Evolutionary conservation across 2,113 vertebrate species (phyloP).

Genomic region (Anthoscopus minutus): DNA sequence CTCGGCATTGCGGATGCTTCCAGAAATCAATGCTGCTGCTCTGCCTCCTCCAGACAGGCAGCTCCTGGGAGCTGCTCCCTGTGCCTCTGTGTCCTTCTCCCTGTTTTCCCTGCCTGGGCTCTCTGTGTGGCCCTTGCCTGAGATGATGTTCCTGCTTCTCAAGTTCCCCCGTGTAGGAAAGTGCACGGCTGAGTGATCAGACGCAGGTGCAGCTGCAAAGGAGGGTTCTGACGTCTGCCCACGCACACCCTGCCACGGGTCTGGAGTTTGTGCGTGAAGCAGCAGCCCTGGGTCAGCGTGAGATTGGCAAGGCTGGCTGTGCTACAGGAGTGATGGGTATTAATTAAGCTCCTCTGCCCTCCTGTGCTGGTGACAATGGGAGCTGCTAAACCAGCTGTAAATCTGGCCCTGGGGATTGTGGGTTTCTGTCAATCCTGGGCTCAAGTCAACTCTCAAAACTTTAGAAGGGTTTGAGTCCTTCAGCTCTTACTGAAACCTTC

Average conservation of each 20-base stretch:
- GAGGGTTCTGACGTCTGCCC: slow-evolving; percentile 4
- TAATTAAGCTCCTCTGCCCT: not conserved
- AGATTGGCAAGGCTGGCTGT: not conserved
- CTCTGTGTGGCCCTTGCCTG: not conserved
- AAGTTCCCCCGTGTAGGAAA: not conserved
- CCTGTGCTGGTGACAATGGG: not conserved
- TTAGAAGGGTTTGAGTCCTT: not conserved
- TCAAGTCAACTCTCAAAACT: not conserved
- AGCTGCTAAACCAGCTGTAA: not conserved
- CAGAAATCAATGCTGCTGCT: not conserved
- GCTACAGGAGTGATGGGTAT: not conserved
- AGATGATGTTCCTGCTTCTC: rapidly evolving
- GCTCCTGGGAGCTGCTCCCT: not conserved
- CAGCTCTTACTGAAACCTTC: not conserved
- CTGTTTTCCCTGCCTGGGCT: not conserved
- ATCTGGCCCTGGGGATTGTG: not conserved
- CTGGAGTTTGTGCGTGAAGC: not conserved
- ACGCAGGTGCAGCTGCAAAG: not conserved
- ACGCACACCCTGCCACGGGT: rapidly evolving
- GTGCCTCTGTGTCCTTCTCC: not conserved
- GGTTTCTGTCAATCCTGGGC: not conserved
- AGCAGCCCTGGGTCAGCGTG: not conserved
- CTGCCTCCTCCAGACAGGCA: not conserved
- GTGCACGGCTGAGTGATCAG: not conserved
- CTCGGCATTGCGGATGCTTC: not conserved